A percentile compares a stretch with the other conserved stretches of the same genome.
These are phyloP conservation scores for Cichladusa arquata DNA, from an alignment of 2,113 vertebrate species.

Conservation along the genomic window DNA sequence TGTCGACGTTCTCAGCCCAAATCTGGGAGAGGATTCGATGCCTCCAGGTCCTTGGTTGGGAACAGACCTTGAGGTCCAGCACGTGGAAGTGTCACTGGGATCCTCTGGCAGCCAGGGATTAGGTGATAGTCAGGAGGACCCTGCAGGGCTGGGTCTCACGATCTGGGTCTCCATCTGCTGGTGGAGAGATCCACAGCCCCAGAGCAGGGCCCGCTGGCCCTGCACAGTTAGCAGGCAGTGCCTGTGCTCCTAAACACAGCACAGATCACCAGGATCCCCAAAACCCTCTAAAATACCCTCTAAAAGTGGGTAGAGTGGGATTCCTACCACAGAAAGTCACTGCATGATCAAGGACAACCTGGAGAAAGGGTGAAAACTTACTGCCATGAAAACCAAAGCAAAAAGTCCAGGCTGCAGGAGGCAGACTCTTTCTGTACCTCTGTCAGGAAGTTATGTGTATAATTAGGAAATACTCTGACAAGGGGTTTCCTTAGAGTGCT, in stretches of 20 bases:
- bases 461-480: background rate
- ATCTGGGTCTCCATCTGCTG: conserved; percentile 48
- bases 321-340: background rate
- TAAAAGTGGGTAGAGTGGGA: background rate
- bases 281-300: background rate
- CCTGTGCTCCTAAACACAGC: background rate
- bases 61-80: background rate
- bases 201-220: background rate
- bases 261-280: rapidly evolving
- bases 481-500: background rate
- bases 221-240: rapidly evolving
- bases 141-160: background rate
- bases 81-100: background rate
- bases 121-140: background rate
- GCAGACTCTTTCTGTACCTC: background rate
- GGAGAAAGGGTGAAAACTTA: background rate
- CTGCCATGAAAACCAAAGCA: background rate
- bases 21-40: background rate
- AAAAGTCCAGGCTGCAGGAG: background rate
- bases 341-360: background rate
- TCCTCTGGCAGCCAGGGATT: background rate
- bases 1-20: background rate
- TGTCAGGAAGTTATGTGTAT: background rate
- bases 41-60: background rate
- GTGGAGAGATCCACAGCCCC: background rate